A percentile compares a stretch with the other conserved stretches of the same genome.
Evolutionary conservation across 1,140 invertebrate genomes (phyloP).

Genomic region (Diorhabda sublineata): DNA sequence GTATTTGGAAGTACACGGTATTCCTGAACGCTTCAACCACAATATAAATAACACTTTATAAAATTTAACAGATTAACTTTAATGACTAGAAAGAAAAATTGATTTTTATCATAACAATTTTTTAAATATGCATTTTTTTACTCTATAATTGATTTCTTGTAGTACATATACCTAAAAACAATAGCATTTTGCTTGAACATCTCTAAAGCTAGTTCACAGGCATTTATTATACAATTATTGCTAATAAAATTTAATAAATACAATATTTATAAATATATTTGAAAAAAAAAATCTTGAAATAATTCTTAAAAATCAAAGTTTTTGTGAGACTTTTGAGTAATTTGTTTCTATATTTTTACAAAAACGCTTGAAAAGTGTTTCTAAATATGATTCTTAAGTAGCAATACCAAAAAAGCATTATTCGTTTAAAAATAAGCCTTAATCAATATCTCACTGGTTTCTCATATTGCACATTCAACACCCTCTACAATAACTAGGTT

Average conservation of each 20-base stretch:
- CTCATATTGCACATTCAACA: slow-evolving; percentile 2
- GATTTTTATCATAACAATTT: slow-evolving; percentile 9
- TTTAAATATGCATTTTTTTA: background rate
- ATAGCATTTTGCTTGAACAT: background rate
- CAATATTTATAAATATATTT: background rate
- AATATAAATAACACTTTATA: background rate
- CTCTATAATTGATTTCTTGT: too few species aligned
- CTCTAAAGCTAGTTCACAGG: slow-evolving; percentile 1
- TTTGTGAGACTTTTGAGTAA: too few species aligned
- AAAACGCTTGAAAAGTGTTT: too few species aligned
- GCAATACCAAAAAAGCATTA: too few species aligned
- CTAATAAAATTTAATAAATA: background rate
- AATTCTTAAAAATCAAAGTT: too few species aligned
- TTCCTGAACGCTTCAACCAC: too few species aligned
- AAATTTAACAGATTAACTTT: slow-evolving; percentile 12
- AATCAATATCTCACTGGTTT: background rate
- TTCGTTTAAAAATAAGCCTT: too few species aligned
- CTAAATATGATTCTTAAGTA: too few species aligned
- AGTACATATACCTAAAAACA: too few species aligned
- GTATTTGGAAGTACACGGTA: too few species aligned
- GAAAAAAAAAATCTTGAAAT: too few species aligned
- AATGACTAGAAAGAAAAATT: slow-evolving; percentile 15
- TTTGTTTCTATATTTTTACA: too few species aligned
- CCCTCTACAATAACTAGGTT: background rate
- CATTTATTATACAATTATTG: background rate